Percentiles rank a stretch among this genome's conserved stretches.
These are phyloP conservation scores for Lerema accius DNA, from an alignment of 1,140 invertebrate genomes.

Conservation along the genomic window DNA sequence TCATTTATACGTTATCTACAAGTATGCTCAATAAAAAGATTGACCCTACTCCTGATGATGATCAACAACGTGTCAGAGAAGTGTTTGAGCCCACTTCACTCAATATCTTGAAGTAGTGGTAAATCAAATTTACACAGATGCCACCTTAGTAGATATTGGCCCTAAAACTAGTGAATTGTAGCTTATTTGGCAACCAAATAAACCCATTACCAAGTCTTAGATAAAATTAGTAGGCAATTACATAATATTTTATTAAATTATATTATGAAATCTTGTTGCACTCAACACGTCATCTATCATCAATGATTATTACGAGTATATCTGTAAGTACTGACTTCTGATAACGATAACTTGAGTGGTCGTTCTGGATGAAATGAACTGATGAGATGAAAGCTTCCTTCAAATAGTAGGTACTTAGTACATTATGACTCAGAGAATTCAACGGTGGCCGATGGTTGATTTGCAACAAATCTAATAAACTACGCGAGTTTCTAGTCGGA, in stretches of 20 bases:
- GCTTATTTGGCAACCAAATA: too few species aligned
- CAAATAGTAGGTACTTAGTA: conserved; percentile 46
- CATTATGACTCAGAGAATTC: conserved; percentile 59
- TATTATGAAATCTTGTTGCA: too few species aligned
- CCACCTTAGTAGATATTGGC: too few species aligned
- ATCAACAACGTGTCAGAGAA: conserved; percentile 8
- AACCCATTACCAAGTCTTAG: too few species aligned
- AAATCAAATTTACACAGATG: too few species aligned
- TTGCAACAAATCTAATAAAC: conserved; percentile 50
- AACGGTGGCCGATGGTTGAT: conserved; percentile 41
- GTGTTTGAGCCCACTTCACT: neutral
- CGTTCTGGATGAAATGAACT: conserved; percentile 47
- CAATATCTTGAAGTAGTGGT: neutral
- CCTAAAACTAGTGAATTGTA: too few species aligned
- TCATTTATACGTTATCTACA: conserved; percentile 54
- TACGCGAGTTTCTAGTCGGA: conserved; percentile 38
- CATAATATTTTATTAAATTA: too few species aligned
- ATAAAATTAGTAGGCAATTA: too few species aligned
- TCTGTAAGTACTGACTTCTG: neutral
- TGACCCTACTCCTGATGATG: conserved; percentile 27
- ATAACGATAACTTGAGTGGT: conserved; percentile 38
- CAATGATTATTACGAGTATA: neutral
- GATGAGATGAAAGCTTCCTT: conserved; percentile 61
- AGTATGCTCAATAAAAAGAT: conserved; percentile 54
- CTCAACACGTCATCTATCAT: neutral